Evolutionary conservation across 1,140 invertebrate species (phyloP).

Genomic region (Melanaphis sacchari): DNA sequence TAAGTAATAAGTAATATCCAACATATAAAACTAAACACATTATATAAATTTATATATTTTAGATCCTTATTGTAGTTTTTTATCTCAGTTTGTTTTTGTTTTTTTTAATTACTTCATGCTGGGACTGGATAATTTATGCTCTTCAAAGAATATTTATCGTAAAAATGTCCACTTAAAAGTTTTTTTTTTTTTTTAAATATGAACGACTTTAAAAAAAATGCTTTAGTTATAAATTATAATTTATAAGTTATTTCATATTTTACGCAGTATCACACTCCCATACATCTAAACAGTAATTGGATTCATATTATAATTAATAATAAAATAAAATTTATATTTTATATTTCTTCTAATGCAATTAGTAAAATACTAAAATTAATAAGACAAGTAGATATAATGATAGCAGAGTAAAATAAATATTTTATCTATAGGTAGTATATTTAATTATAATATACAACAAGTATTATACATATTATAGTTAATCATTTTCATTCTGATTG

Average conservation of each 20-base stretch:
- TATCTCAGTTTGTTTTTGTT: background rate
- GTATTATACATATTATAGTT: too few species aligned
- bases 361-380: background rate
- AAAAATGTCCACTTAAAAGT: background rate
- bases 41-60: background rate
- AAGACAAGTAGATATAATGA: background rate
- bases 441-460: too few species aligned
- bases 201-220: background rate
- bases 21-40: background rate
- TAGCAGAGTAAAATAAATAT: background rate
- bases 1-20: background rate
- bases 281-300: background rate
- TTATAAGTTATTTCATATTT: background rate
- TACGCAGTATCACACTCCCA: background rate
- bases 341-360: too few species aligned
- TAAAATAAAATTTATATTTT: too few species aligned
- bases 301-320: background rate
- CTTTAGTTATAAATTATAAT: background rate
- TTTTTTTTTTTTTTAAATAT: background rate
- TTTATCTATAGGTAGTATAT: too few species aligned
- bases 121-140: background rate
- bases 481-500: too few species aligned
- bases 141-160: background rate
- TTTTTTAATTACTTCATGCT: background rate
- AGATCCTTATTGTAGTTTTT: background rate